Conservation (phyloP, 2,113 vertebrate genomes). For the Chlamydotis undulata region DNA sequence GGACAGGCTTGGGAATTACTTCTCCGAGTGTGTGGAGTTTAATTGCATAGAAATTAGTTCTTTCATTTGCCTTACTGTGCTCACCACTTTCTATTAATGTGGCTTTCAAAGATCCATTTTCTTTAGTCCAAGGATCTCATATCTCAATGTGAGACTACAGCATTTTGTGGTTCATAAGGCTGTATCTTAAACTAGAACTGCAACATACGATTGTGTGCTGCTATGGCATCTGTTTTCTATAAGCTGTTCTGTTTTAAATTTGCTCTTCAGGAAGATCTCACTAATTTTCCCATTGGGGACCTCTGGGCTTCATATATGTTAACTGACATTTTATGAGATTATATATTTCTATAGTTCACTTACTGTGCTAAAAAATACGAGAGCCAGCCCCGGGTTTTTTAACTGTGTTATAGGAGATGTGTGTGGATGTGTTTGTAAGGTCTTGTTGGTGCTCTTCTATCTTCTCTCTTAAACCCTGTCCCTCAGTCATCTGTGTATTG, state of each 20-base stretch:
- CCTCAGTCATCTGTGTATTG: not conserved
- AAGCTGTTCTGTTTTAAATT: not conserved
- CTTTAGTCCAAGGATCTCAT: not conserved
- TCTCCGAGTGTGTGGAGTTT: not conserved
- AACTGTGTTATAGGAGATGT: not conserved
- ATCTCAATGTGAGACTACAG: not conserved
- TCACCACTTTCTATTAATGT: not conserved
- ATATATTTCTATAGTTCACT: not conserved
- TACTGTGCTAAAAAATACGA: not conserved
- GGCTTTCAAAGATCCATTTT: conserved; percentile 30
- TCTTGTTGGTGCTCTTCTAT: not conserved
- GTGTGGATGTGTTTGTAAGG: not conserved
- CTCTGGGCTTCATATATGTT: not conserved
- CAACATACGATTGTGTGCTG: not conserved
- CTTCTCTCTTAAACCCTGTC: not conserved
- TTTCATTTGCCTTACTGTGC: conserved; percentile 4
- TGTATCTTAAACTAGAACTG: not conserved
- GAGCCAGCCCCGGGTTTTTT: not conserved
- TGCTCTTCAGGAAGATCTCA: not conserved
- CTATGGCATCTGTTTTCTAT: not conserved
- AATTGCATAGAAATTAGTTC: not conserved
- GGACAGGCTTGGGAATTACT: not conserved
- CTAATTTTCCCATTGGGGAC: not conserved
- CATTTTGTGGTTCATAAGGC: not conserved
- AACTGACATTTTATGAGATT: not conserved